phyloP scores from a whole-genome alignment of 2,797 vertebrate genomes.

The Steatocranus sp. region DNA sequence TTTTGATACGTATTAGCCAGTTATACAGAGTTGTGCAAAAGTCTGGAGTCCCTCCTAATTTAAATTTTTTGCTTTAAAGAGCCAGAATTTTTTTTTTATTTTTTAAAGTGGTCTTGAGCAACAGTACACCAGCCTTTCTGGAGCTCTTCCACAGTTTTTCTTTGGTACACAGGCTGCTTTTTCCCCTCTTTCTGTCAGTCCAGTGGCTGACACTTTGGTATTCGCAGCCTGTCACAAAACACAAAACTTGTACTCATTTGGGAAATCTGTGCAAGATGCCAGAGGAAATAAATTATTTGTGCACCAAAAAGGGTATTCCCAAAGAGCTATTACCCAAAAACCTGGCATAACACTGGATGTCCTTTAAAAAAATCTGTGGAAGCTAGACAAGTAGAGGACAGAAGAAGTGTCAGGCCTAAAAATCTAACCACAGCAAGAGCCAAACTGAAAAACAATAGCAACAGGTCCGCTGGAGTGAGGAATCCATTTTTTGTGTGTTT shows the following conservation, averaged over 20 bases:
- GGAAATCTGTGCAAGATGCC: neutral
- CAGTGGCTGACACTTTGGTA: neutral
- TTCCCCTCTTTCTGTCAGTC: neutral
- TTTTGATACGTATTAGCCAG: neutral
- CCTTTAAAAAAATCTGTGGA: neutral
- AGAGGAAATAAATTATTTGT: neutral
- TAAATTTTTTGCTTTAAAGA: neutral
- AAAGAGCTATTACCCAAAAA: neutral
- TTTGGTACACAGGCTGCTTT: neutral
- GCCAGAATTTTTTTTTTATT: neutral
- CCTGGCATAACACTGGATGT: neutral
- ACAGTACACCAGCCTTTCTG: neutral
- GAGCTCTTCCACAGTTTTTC: neutral
- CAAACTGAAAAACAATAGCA: neutral
- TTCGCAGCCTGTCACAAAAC: neutral
- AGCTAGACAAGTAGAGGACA: neutral
- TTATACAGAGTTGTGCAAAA: neutral
- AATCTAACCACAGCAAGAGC: neutral
- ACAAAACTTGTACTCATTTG: neutral
- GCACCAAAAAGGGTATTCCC: neutral
- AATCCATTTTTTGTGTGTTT: neutral
- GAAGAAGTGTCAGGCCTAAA: neutral
- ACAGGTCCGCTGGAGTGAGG: rapidly evolving
- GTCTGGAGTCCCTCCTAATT: neutral
- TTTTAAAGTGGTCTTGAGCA: neutral